These are phyloP conservation scores for Cheilosia scutellata DNA, from an alignment of 2,888 invertebrate species.

Conservation along the genomic window DNA sequence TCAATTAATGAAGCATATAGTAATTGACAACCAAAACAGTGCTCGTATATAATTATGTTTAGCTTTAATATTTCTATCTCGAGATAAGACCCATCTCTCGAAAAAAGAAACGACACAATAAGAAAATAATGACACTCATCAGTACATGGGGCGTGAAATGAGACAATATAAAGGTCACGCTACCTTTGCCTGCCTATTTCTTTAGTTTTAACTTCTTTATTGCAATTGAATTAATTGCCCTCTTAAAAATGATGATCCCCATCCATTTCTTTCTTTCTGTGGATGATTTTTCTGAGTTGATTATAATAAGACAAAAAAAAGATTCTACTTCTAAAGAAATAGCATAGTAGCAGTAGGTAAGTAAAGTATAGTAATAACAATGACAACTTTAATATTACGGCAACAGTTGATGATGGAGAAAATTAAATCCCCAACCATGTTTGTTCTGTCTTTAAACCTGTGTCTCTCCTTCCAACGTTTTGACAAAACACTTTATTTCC, in stretches of 20 bases:
- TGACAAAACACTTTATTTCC: slow-evolving; percentile 50
- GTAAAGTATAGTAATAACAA: slow-evolving; percentile 29
- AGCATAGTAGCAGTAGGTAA: not conserved
- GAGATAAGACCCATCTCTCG: not conserved
- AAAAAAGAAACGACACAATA: not conserved
- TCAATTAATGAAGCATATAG: no score
- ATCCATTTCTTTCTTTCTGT: not conserved
- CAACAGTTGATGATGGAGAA: slow-evolving; percentile 59
- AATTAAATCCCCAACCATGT: slow-evolving; percentile 26
- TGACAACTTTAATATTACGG: slow-evolving; percentile 29
- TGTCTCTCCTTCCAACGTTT: not conserved
- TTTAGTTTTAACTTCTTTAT: slow-evolving; percentile 35
- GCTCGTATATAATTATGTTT: no score
- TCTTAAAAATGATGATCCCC: slow-evolving; percentile 48
- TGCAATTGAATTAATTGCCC: slow-evolving; percentile 55
- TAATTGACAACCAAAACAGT: no score
- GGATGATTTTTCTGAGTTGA: not conserved
- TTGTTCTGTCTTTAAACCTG: not conserved
- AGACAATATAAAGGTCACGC: slow-evolving; percentile 41
- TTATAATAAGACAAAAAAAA: not conserved
- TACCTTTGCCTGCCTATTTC: slow-evolving; percentile 13
- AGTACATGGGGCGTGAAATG: slow-evolving; percentile 52
- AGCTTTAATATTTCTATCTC: not conserved
- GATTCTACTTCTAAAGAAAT: not conserved
- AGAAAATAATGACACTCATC: slow-evolving; percentile 44